These are phyloP conservation scores for Sylvietta virens DNA, from an alignment of 2,113 vertebrate species.

Conservation along the genomic window DNA sequence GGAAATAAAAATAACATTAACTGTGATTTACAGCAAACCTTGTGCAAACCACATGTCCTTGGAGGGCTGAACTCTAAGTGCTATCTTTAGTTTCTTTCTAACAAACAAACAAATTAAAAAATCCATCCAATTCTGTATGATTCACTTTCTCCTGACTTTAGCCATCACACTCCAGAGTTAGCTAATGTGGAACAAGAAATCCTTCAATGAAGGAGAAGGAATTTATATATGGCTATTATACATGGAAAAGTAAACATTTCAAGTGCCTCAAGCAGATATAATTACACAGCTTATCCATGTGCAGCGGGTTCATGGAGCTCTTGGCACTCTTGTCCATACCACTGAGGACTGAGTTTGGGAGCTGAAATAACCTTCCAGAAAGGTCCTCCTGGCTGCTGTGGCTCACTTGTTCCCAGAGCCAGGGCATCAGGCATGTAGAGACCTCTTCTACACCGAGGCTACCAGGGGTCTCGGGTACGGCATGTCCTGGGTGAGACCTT, in stretches of 20 bases:
- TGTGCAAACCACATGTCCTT: neutral
- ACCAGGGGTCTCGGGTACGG: neutral
- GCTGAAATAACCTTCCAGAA: neutral
- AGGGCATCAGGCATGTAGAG: no score
- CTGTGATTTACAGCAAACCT: neutral
- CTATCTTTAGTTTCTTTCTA: slow-evolving; percentile 9
- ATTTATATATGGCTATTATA: neutral
- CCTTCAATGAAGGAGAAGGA: neutral
- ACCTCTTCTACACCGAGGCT: neutral
- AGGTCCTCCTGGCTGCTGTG: neutral
- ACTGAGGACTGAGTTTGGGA: neutral
- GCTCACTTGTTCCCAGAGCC: neutral
- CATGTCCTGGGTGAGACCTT: neutral
- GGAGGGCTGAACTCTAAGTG: neutral
- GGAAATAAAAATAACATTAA: slow-evolving; percentile 37
- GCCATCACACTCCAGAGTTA: neutral
- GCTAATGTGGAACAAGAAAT: neutral
- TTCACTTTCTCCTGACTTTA: slow-evolving; percentile 25
- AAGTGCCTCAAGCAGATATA: neutral
- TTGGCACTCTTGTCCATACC: neutral
- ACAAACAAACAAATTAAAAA: slow-evolving; percentile 8
- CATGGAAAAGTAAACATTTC: slow-evolving; percentile 2
- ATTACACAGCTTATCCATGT: neutral
- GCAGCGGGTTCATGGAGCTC: neutral
- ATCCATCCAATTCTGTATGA: neutral